phyloP scores from a whole-genome alignment of 1,140 invertebrate genomes.

The Aphelinus certus region DNA sequence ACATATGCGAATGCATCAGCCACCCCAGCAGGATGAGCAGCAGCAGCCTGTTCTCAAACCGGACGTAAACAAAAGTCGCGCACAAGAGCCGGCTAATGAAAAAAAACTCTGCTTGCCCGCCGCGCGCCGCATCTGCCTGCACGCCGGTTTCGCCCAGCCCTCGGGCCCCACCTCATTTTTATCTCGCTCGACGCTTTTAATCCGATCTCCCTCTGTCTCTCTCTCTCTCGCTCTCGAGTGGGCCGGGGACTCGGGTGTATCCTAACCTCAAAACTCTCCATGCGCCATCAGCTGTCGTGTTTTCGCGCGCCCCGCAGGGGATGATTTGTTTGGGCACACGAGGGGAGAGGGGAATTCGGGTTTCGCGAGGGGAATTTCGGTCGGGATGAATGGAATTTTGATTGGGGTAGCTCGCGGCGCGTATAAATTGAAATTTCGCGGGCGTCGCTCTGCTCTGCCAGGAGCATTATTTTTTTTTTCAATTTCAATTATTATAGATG shows the following conservation, averaged over 20 bases:
- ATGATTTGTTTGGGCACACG: not conserved
- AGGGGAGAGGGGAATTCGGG: too few relatives aligned
- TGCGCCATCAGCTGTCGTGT: conserved; percentile 7
- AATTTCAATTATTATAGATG: too few relatives aligned
- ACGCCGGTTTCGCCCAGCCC: not conserved
- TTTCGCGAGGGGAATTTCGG: too few relatives aligned
- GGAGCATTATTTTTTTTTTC: too few relatives aligned
- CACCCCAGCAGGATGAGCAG: not conserved
- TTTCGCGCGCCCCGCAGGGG: not conserved
- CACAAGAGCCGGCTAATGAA: not conserved
- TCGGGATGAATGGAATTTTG: too few relatives aligned
- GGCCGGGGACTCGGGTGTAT: not conserved
- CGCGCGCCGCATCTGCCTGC: conserved; percentile 26
- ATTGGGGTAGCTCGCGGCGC: too few relatives aligned
- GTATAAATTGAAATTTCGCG: too few relatives aligned
- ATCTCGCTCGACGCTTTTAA: conserved; percentile 18
- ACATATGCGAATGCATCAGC: too few relatives aligned
- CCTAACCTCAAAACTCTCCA: conserved; percentile 16
- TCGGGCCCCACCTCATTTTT: not conserved
- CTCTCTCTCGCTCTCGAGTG: too few relatives aligned
- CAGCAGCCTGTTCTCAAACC: not conserved
- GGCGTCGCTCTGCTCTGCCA: too few relatives aligned
- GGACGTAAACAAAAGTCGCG: conserved; percentile 29
- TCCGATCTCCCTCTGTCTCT: conserved; percentile 3
- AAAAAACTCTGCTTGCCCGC: conserved; percentile 7